Evolutionary conservation across 2,113 vertebrate genomes (phyloP), one percentile per base, ranked within the genome.

Genomic region (Atherinomorus stipes): DNA sequence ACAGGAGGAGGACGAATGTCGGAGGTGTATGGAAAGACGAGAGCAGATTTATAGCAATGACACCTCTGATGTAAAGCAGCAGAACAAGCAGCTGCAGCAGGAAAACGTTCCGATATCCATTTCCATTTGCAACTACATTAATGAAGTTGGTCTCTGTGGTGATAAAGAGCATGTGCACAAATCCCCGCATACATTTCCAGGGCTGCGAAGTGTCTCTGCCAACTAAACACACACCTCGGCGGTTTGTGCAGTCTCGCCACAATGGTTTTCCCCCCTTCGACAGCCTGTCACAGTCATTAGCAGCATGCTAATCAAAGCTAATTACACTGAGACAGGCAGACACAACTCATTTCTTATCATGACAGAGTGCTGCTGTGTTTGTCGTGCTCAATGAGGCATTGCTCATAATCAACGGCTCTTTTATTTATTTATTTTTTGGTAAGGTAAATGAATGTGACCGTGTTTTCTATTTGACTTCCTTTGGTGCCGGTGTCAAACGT

Each of bases 231-330:
- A 86, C 81, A 86, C 78, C 76, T 81, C 50, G 2, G 78, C 11
- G 25, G 60, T 74, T 74, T 59, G 79, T 65, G 63, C 67, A 2
- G 50, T 38, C 77, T 61, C 68, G 0, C 65, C 34, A 64, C 54
- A 60, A 31, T 25, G 62, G 21, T 25, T 51, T 63, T 62, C n/a
- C 13, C 16, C 13, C 53, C 49, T 59, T 37, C 11, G 37, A 81
- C 78, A 68, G 60, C 52, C 51, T 71, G 78, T 80, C 80, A 31
- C 78, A 73, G 81, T 79, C 83, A 86, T 89, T 83, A 89, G 81
- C 68, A 52, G 78, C 72, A 64, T 85, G 85, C 86, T 89, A 90
- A 90, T 86, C 76, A 75, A 83, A 78, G 83, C 85, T 89, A 89
- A 91, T 90, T 90, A 85, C 88, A 85, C 1, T 7, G 78, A 83